Percentiles rank a stretch among this genome's conserved stretches.
Conservation (phyloP, 2,113 vertebrate genomes). For the Hiodon tergisus region DNA sequence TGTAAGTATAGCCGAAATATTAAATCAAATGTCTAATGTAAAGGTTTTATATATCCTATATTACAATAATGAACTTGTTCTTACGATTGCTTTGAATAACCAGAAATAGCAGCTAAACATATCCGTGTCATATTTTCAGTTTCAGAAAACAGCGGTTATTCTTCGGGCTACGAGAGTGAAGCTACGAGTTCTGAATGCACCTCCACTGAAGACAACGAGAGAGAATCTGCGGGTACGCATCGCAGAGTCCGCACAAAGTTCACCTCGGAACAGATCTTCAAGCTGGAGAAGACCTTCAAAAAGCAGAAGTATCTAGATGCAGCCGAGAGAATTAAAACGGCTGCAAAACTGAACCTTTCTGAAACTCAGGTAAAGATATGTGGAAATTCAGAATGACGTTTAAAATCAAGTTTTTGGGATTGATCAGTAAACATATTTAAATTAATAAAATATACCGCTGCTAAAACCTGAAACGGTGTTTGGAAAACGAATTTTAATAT, state of each 20-base stretch:
- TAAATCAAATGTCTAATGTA: too few species aligned
- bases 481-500: too few species aligned
- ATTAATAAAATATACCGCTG: too few species aligned
- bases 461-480: too few species aligned
- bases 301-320: conserved; percentile 69
- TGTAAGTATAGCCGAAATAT: conserved; percentile 40
- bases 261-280: conserved; percentile 64
- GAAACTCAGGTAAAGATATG: conserved; percentile 67
- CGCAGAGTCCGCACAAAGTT: conserved; percentile 69
- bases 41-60: too few species aligned
- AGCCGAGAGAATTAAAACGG: conserved; percentile 63
- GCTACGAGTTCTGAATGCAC: conserved; percentile 37
- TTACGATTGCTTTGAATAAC: too few species aligned
- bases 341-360: conserved; percentile 61
- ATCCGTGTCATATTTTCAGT: conserved; percentile 35
- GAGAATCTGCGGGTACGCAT: conserved; percentile 20
- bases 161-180: conserved; percentile 64
- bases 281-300: conserved; percentile 70
- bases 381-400: background rate
- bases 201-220: conserved; percentile 26
- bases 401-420: too few species aligned
- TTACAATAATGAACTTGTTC: too few species aligned
- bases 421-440: too few species aligned
- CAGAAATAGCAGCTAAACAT: background rate
- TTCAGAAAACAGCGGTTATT: conserved; percentile 57